A percentile compares a stretch with the other conserved stretches of the same genome.
Conservation (phyloP, 2,797 vertebrate species). For the Tragelaphus eurycerus region DNA sequence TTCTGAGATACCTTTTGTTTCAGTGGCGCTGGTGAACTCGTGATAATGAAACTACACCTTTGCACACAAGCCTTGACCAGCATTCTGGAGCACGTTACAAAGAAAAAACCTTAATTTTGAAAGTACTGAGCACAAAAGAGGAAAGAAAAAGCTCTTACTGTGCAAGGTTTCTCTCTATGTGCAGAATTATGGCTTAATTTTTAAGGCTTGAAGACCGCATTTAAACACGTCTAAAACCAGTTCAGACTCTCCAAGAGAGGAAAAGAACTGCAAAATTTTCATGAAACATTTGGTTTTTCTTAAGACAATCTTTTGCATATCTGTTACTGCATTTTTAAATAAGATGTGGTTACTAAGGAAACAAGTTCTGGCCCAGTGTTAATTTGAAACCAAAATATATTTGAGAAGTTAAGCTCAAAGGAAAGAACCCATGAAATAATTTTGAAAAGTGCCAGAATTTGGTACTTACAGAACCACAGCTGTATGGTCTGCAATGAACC, state of each 20-base stretch:
- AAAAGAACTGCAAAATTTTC: conserved; percentile 73
- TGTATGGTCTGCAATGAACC: conserved; percentile 75
- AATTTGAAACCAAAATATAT: conserved; percentile 90
- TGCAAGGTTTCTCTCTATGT: conserved; percentile 62
- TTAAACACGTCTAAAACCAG: conserved; percentile 76
- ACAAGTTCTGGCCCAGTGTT: conserved; percentile 96
- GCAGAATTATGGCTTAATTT: conserved; percentile 61
- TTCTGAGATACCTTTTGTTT: conserved; percentile 77
- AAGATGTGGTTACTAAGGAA: conserved; percentile 96
- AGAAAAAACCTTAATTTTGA: conserved; percentile 69
- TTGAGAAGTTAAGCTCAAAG: conserved; percentile 85
- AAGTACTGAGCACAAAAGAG: conserved; percentile 67
- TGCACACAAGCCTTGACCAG: conserved; percentile 77
- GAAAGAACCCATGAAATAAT: conserved; percentile 66
- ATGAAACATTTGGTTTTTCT: conserved; percentile 77
- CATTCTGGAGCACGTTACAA: conserved; percentile 64
- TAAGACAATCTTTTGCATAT: conserved; percentile 80
- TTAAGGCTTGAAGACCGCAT: conserved; percentile 72
- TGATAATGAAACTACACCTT: conserved; percentile 76
- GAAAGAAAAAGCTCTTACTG: conserved; percentile 23
- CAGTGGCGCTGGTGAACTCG: conserved; percentile 63
- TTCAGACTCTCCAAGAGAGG: conserved; percentile 73
- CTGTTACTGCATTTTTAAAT: conserved; percentile 83
- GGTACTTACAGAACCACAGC: conserved; percentile 53
- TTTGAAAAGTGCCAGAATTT: conserved; percentile 67